phyloP scores from a whole-genome alignment of 2,888 invertebrate species.

The Agrochola lota region DNA sequence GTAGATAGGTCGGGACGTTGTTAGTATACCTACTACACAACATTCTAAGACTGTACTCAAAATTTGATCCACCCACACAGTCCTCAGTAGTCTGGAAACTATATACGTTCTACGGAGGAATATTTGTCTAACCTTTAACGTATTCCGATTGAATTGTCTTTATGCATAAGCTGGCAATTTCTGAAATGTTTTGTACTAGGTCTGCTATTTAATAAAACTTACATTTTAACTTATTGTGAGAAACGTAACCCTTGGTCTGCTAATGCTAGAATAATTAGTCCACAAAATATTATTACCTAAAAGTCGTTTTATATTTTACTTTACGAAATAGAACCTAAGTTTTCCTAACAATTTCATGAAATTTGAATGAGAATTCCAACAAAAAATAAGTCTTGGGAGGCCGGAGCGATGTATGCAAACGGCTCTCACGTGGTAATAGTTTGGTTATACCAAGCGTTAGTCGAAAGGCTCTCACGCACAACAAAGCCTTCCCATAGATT shows the following conservation, averaged over 20 bases:
- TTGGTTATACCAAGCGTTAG: constrained; percentile 14
- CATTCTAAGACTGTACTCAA: background rate
- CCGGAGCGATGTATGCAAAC: background rate
- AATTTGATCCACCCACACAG: background rate
- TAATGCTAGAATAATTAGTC: background rate
- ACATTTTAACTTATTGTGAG: background rate
- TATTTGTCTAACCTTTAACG: constrained; percentile 9
- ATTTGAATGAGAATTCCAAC: background rate
- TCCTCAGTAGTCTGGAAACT: background rate
- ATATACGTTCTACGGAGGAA: background rate
- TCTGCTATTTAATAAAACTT: background rate
- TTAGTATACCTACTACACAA: too few relatives aligned
- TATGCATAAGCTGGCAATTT: background rate
- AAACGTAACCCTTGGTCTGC: background rate
- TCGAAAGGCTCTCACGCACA: constrained; percentile 20
- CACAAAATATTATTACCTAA: background rate
- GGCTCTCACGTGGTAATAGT: background rate
- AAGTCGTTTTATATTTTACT: background rate
- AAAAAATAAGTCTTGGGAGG: background rate
- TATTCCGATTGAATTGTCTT: constrained; percentile 1
- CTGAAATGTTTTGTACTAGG: background rate
- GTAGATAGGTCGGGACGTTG: too few relatives aligned
- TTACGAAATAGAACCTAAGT: too few relatives aligned
- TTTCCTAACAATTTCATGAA: background rate
- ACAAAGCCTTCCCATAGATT: background rate